Evolutionary conservation across 2,797 vertebrate species (phyloP), one percentile per base, ranked within the genome.

Genomic region (Tympanoctomys barrerae): DNA sequence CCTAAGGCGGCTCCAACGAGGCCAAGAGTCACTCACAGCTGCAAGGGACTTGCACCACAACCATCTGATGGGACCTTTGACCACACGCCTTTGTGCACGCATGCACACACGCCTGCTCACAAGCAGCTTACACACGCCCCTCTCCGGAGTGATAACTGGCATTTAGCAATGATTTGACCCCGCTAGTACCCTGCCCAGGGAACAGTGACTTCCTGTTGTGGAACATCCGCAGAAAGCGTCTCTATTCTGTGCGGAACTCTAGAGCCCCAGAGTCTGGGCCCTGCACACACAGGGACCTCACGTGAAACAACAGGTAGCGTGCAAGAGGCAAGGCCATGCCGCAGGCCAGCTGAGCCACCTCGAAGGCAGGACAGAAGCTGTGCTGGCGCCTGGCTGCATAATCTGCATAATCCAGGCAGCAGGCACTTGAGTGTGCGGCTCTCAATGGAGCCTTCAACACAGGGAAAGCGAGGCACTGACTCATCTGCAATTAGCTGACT

Each of bases 391-490:
- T 98, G 98, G 98, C 95, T 81, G 96, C 98, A 97, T 98, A 98
- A 98, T 98, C 95, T 97, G 97, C 98, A 97, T n/a, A n/a, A 98
- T 97, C 98, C 98, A 97, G 95, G 98, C 98, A 98, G 98, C 79
- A 97, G 98, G 98, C 98, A 98, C 99, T 99, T 98, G 98, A 99
- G 93, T 99, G n/a, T 99, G 99, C 99, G 99, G 99, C 99, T 98
- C 99, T 99, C 99, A 99, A 99, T 99, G 98, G 99, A 98, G 98
- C 99, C 99, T 99, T 99, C 99, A 99, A 98, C 99, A 98, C 93
- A 91, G 97, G 98, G 99, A 99, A 99, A 99, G 99, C 98, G 99
- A 99, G 99, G 98, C 98, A 99, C 99, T 99, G 99, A 99, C 98
- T 98, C 98, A 98, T 98, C 98, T 99, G 99, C 97, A 99, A 99